Percentiles rank a stretch among this genome's conserved stretches.
Conservation (phyloP, 2,797 vertebrate genomes). For the Cuculus canorus region DNA sequence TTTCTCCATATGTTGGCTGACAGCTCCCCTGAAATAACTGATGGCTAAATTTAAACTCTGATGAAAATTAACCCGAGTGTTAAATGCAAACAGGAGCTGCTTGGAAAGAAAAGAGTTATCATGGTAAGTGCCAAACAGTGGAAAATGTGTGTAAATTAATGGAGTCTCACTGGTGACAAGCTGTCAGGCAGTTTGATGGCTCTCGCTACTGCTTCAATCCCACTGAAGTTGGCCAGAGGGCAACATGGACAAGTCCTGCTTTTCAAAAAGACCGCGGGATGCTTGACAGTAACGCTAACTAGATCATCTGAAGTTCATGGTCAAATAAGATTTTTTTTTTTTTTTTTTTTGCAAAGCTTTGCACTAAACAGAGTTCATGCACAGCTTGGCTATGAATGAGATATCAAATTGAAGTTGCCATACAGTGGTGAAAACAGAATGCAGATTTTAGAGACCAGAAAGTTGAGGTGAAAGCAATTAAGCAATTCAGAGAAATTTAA, state of each 20-base stretch:
- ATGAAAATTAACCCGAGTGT: slow-evolving; percentile 91
- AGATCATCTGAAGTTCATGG: slow-evolving; percentile 88
- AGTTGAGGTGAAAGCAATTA: neutral
- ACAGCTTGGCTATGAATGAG: slow-evolving; percentile 73
- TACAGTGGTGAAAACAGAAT: slow-evolving; percentile 34
- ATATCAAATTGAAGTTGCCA: slow-evolving; percentile 45
- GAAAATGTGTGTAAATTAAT: slow-evolving; percentile 87
- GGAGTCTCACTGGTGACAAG: slow-evolving; percentile 83
- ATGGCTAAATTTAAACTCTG: slow-evolving; percentile 98
- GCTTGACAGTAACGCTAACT: slow-evolving; percentile 88
- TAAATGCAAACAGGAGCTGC: slow-evolving; percentile 88
- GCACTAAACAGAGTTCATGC: slow-evolving; percentile 75
- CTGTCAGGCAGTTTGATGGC: slow-evolving; percentile 85
- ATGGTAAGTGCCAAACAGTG: slow-evolving; percentile 85
- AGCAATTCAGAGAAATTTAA: slow-evolving; percentile 23
- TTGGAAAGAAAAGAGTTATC: slow-evolving; percentile 84
- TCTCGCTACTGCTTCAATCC: slow-evolving; percentile 80
- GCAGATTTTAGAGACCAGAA: neutral
- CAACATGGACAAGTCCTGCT: slow-evolving; percentile 84
- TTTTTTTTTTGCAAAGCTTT: slow-evolving; percentile 73
- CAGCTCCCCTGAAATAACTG: slow-evolving; percentile 91
- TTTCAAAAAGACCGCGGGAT: slow-evolving; percentile 85
- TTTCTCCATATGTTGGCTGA: slow-evolving; percentile 88
- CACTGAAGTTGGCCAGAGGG: slow-evolving; percentile 86
- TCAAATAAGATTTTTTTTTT: slow-evolving; percentile 80